Percentiles rank a stretch among this genome's conserved stretches.
Evolutionary conservation across 2,888 invertebrate genomes (phyloP).

Genomic region (Agrochola circellaris): DNA sequence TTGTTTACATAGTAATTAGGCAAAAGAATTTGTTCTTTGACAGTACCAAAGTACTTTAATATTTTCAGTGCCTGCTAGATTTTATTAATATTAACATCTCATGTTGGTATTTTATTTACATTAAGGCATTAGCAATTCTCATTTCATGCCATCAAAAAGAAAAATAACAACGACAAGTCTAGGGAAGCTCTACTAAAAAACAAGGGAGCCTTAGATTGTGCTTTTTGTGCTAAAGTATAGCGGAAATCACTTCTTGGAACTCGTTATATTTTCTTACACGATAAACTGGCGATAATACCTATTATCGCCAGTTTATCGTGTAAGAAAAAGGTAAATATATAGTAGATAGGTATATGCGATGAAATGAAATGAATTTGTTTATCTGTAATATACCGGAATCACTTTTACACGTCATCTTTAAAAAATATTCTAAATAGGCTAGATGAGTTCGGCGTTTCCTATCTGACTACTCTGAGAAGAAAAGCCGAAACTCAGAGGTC

Average conservation of each 20-base stretch:
- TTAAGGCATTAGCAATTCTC: not conserved
- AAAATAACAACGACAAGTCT: not conserved
- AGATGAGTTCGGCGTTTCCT: too few species aligned
- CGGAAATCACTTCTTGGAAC: slow-evolving; percentile 5
- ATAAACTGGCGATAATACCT: not conserved
- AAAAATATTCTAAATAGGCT: too few species aligned
- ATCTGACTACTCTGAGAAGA: too few species aligned
- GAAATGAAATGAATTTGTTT: too few species aligned
- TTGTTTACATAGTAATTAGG: not conserved
- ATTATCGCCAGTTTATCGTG: too few species aligned
- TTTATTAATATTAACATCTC: too few species aligned
- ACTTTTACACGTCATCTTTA: too few species aligned
- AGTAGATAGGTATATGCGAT: not conserved
- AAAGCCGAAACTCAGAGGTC: too few species aligned
- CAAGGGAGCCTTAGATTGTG: not conserved
- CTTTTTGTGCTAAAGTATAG: not conserved
- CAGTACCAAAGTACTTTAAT: too few species aligned
- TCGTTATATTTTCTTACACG: not conserved
- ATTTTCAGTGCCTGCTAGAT: too few species aligned
- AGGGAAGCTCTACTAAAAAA: not conserved
- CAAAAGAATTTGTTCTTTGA: not conserved
- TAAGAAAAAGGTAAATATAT: too few species aligned
- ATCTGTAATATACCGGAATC: too few species aligned
- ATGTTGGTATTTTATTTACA: not conserved
- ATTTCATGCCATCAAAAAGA: not conserved